phyloP scores from a whole-genome alignment of 2,797 vertebrate species.

The Enteromius afrohamiltoni region DNA sequence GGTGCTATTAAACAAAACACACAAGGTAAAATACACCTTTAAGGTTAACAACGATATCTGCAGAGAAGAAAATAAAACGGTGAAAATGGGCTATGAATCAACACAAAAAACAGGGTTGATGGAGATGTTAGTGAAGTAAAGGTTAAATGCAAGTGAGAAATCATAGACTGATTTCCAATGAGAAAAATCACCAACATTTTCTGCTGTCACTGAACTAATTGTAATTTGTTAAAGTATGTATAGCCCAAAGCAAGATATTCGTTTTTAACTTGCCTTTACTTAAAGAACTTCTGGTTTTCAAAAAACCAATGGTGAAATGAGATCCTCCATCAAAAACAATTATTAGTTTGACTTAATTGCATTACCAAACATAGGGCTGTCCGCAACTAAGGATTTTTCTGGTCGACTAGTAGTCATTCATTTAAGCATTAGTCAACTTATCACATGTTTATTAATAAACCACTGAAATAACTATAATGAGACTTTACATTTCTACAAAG shows the following conservation, averaged over 20 bases:
- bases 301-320: neutral
- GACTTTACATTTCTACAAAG: no score
- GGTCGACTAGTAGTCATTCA: no score
- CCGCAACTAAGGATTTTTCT: no score
- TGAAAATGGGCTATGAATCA: neutral
- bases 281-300: no score
- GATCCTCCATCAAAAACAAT: no score
- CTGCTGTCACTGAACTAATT: neutral
- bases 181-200: neutral
- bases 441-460: no score
- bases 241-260: neutral
- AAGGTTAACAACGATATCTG: neutral
- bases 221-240: neutral
- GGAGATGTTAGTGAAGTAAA: neutral
- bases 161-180: neutral
- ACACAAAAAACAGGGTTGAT: neutral
- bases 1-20: slow-evolving; percentile 80
- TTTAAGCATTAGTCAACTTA: no score
- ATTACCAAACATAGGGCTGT: no score
- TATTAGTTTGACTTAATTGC: no score
- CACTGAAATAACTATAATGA: no score
- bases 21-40: slow-evolving; percentile 1
- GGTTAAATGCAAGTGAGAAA: neutral
- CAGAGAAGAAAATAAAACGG: neutral
- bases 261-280: neutral